These are phyloP conservation scores for Meloidogyne chitwoodi DNA, from an alignment of 1,140 invertebrate species.

Conservation along the genomic window DNA sequence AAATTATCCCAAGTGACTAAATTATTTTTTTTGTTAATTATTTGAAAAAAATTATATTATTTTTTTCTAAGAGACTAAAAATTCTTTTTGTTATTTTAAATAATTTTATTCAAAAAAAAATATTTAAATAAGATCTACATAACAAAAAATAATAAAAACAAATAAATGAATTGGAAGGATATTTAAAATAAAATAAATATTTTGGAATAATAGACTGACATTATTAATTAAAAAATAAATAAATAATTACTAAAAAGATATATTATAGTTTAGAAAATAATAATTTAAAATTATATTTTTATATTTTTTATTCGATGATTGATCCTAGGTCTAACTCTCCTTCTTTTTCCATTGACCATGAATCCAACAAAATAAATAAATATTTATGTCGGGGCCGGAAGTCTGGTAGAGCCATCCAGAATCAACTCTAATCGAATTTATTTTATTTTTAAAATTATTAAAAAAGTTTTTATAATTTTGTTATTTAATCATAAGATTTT, in stretches of 20 bases:
- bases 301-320: slow-evolving; percentile 13
- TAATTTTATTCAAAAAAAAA: background rate
- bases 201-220: background rate
- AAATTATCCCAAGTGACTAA: too few relatives aligned
- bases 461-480: too few relatives aligned
- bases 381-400: slow-evolving; percentile 8
- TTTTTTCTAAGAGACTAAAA: too few relatives aligned
- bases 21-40: too few relatives aligned
- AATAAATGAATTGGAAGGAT: background rate
- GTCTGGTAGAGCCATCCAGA: slow-evolving; percentile 2
- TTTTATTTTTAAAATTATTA: background rate
- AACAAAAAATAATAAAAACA: background rate
- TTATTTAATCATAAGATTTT: too few relatives aligned
- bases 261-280: too few relatives aligned
- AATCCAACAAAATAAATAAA: background rate
- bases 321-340: slow-evolving; percentile 2
- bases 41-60: too few relatives aligned
- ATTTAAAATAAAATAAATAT: background rate
- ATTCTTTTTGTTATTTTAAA: background rate
- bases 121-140: background rate
- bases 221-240: too few relatives aligned
- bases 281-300: too few relatives aligned
- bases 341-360: slow-evolving; percentile 17
- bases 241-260: too few relatives aligned
- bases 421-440: background rate